These are phyloP conservation scores for Plusia festucae DNA, from an alignment of 2,888 invertebrate species.

Conservation along the genomic window DNA sequence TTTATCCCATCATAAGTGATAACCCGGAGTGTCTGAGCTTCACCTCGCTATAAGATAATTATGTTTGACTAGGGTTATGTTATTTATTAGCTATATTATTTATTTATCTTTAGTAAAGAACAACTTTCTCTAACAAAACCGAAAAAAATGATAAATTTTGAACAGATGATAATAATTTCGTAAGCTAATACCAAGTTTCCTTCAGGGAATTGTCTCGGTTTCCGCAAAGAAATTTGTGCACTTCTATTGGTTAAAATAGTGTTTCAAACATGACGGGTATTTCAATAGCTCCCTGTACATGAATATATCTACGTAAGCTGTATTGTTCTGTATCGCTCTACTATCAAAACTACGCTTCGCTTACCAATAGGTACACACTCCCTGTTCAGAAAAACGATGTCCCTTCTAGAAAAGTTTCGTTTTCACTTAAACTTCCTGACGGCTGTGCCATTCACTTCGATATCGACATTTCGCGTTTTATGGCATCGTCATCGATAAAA, in stretches of 20 bases:
- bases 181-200: no score
- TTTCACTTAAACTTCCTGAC: constrained; percentile 4
- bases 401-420: background rate
- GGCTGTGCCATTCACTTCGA: background rate
- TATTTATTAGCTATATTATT: background rate
- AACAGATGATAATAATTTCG: no score
- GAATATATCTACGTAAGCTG: no score
- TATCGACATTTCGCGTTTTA: background rate
- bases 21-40: constrained; percentile 34
- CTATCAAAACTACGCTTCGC: constrained; percentile 4
- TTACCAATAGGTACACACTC: background rate
- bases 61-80: background rate
- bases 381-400: background rate
- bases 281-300: no score
- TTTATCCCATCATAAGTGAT: constrained; percentile 47
- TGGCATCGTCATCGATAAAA: background rate
- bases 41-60: background rate
- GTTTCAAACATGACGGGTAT: no score
- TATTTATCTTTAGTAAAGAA: no score
- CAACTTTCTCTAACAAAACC: no score
- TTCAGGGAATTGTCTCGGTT: no score
- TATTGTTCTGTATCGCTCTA: background rate
- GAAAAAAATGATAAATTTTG: no score
- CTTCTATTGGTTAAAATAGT: no score
- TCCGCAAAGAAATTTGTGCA: no score